Evolutionary conservation across 2,797 vertebrate species (phyloP).

Genomic region (Sebastiscus albofasciatus): DNA sequence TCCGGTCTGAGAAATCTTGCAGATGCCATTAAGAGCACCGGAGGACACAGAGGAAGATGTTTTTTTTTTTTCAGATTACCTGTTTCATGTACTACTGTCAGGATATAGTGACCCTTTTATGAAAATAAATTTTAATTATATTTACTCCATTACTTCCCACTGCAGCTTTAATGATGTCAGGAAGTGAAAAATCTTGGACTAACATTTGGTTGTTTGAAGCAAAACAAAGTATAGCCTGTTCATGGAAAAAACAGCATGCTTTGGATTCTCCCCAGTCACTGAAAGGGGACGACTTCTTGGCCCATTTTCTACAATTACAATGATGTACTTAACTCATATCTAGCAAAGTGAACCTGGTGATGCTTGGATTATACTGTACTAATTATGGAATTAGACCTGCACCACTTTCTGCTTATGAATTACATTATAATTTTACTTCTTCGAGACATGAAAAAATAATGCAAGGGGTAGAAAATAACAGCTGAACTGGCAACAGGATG

Average conservation of each 20-base stretch:
- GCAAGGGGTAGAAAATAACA: not conserved
- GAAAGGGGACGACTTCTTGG: not conserved
- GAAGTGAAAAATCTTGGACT: not conserved
- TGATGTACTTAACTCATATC: not conserved
- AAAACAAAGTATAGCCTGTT: not conserved
- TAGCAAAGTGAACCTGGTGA: not conserved
- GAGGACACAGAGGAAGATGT: too few relatives aligned
- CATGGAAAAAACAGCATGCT: not conserved
- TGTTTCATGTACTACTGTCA: too few relatives aligned
- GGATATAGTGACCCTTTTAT: too few relatives aligned
- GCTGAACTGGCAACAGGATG: not conserved
- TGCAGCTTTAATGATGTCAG: not conserved
- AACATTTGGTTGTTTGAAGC: not conserved
- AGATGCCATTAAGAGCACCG: too few relatives aligned
- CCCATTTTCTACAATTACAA: not conserved
- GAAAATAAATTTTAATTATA: too few relatives aligned
- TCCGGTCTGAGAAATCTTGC: too few relatives aligned
- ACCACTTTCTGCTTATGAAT: not conserved
- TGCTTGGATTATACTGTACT: not conserved
- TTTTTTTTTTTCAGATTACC: too few relatives aligned
- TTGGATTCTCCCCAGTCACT: not conserved
- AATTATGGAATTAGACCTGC: not conserved
- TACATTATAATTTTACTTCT: not conserved
- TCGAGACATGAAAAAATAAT: not conserved
- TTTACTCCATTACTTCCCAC: too few relatives aligned